Conservation (phyloP, 1,140 invertebrate species). For the Drosophila orena region DNA sequence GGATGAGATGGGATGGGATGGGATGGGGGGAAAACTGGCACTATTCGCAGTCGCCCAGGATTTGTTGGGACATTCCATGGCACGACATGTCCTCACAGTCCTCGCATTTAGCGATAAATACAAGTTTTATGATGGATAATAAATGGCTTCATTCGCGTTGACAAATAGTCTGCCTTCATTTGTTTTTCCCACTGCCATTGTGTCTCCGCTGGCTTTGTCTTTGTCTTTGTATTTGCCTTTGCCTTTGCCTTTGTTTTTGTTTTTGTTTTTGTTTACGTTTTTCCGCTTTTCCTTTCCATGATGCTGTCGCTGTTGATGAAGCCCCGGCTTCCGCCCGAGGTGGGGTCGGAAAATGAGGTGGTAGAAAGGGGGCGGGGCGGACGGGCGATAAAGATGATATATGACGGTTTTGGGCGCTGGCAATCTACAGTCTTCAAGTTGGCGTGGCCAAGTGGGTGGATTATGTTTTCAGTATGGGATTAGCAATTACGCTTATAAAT, state of each 20-base stretch:
- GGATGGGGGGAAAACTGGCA: conserved; percentile 6
- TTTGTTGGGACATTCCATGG: conserved; percentile 57
- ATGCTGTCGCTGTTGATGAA: conserved; percentile 5
- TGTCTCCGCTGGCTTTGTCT: conserved; percentile 31
- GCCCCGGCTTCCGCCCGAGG: conserved; percentile 36
- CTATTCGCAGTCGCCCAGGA: conserved; percentile 65
- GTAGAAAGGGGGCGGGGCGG: conserved; percentile 19
- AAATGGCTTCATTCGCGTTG: conserved; percentile 84
- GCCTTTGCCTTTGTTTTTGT: conserved; percentile 24
- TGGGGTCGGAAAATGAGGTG: conserved; percentile 31
- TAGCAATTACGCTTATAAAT: conserved; percentile 83
- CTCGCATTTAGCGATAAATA: conserved; percentile 77
- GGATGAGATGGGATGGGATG: no score
- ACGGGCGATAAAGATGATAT: conserved; percentile 76
- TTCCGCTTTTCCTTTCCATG: conserved; percentile 15
- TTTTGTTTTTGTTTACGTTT: conserved; percentile 41
- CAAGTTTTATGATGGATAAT: conserved; percentile 85
- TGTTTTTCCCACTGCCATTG: conserved; percentile 50
- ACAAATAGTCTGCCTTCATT: conserved; percentile 84
- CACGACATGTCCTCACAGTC: conserved; percentile 20
- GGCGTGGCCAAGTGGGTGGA: conserved; percentile 74
- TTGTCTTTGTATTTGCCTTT: conserved; percentile 20
- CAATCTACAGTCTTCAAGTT: conserved; percentile 47
- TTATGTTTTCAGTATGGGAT: conserved; percentile 82
- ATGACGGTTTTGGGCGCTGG: conserved; percentile 47